Conservation (phyloP, 2,113 vertebrate species). For the Ramphastos sulfuratus region DNA sequence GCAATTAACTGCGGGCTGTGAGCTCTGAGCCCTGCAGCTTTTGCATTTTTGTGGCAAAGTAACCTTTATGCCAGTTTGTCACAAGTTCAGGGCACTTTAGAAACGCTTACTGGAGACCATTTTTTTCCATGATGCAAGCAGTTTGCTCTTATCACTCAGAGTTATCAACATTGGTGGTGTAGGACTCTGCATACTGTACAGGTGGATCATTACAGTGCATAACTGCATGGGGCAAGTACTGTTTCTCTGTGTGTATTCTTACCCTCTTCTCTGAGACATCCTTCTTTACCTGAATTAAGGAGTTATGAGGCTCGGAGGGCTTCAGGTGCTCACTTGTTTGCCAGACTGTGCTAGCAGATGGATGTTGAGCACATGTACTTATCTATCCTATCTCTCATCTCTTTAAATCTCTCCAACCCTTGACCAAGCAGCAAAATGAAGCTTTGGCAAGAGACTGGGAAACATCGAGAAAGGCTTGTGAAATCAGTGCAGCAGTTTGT, state of each 20-base stretch:
- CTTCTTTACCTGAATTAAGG: not conserved
- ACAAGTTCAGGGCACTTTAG: slow-evolving; percentile 75
- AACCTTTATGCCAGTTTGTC: slow-evolving; percentile 78
- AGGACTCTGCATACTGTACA: slow-evolving; percentile 49
- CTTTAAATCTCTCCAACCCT: slow-evolving; percentile 38
- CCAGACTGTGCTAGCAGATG: not conserved
- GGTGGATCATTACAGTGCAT: slow-evolving; percentile 52
- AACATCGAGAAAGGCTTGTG: slow-evolving; percentile 49
- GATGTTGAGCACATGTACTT: not conserved
- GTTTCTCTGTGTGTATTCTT: not conserved
- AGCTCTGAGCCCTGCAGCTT: slow-evolving; percentile 54
- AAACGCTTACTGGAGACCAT: slow-evolving; percentile 58
- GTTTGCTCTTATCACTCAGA: slow-evolving; percentile 73
- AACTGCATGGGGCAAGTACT: not conserved
- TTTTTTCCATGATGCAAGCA: slow-evolving; percentile 83
- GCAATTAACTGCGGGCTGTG: slow-evolving; percentile 56
- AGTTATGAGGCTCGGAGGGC: not conserved
- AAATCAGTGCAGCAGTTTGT: slow-evolving; percentile 29
- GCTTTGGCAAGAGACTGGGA: slow-evolving; percentile 52
- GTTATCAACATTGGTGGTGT: slow-evolving; percentile 64
- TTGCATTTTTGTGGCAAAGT: slow-evolving; percentile 64
- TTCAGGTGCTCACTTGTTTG: not conserved
- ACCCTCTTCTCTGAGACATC: not conserved
- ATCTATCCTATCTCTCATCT: slow-evolving; percentile 14
- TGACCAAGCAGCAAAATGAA: slow-evolving; percentile 47